These are phyloP conservation scores for Pinctada fucata DNA, from an alignment of 2,888 invertebrate genomes.

Conservation along the genomic window DNA sequence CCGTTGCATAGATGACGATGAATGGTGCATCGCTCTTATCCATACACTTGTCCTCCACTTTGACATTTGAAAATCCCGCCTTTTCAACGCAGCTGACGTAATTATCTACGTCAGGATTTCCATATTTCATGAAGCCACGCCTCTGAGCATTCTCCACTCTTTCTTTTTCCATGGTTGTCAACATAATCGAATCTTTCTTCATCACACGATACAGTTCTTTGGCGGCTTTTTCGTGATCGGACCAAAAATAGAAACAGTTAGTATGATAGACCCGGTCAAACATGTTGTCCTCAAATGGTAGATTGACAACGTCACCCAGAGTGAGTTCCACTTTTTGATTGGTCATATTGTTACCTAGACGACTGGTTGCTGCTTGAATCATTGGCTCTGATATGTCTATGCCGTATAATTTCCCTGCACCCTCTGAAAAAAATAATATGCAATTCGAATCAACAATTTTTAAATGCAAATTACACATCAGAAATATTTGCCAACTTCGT, in stretches of 20 bases:
- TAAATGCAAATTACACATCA: no score
- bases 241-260: constrained; percentile 72
- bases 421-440: constrained; percentile 51
- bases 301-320: constrained; percentile 48
- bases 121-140: constrained; percentile 51
- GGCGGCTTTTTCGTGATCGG: constrained; percentile 48
- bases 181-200: constrained; percentile 61
- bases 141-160: constrained; percentile 32
- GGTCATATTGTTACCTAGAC: constrained; percentile 45
- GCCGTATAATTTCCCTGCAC: constrained; percentile 62
- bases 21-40: no score
- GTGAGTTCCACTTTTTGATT: constrained; percentile 56
- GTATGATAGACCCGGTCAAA: constrained; percentile 68
- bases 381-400: constrained; percentile 66
- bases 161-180: constrained; percentile 54
- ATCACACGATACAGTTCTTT: constrained; percentile 66
- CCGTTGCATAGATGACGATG: no score
- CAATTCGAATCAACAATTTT: no score
- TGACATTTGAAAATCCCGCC: constrained; percentile 62
- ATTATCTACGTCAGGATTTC: constrained; percentile 51
- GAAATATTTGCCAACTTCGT: no score
- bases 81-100: constrained; percentile 63
- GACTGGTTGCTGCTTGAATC: constrained; percentile 48
- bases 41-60: neutral
- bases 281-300: constrained; percentile 56